A percentile compares a stretch with the other conserved stretches of the same genome.
phyloP scores from a whole-genome alignment of 92 coral and sea anemone genomes.

The Palythoa grandiflora region DNA sequence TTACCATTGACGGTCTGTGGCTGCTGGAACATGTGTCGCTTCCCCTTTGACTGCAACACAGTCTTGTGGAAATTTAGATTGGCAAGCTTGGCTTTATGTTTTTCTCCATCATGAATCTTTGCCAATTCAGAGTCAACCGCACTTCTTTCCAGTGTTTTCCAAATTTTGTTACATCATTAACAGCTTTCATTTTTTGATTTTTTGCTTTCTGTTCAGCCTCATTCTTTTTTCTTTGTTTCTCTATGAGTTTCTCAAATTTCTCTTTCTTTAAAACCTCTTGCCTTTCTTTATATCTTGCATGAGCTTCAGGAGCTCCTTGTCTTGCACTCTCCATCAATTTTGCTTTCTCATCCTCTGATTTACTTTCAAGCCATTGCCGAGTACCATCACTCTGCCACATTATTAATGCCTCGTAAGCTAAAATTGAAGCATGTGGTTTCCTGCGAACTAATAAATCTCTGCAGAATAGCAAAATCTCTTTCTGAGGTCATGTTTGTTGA shows the following conservation, averaged over 20 bases:
- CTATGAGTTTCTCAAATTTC: conserved; percentile 12
- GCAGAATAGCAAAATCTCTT: conserved; percentile 38
- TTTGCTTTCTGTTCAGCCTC: conserved; percentile 15
- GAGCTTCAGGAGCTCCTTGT: conserved; percentile 7
- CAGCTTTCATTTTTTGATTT: conserved; percentile 22
- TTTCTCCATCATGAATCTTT: conserved; percentile 8
- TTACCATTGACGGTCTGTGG: not conserved
- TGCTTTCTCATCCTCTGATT: not conserved
- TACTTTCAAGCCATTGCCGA: conserved; percentile 1
- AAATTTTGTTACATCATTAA: conserved; percentile 1
- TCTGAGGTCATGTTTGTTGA: conserved; percentile 57
- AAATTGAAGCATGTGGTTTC: conserved; percentile 37
- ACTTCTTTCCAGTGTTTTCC: conserved; percentile 17
- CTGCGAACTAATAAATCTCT: conserved; percentile 18
- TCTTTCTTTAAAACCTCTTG: conserved; percentile 14
- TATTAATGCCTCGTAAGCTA: conserved; percentile 33
- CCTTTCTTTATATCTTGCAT: not conserved
- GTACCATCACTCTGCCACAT: conserved; percentile 50
- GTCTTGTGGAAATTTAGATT: conserved; percentile 14
- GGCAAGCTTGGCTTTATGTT: conserved; percentile 19
- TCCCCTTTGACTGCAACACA: conserved; percentile 12
- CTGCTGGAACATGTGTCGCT: conserved; percentile 3
- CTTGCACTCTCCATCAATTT: conserved; percentile 23
- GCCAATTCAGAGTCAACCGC: conserved; percentile 17
- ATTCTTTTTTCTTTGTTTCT: not conserved